These are phyloP conservation scores for Brachionus angularis DNA, from an alignment of 1,140 invertebrate genomes.

Conservation along the genomic window DNA sequence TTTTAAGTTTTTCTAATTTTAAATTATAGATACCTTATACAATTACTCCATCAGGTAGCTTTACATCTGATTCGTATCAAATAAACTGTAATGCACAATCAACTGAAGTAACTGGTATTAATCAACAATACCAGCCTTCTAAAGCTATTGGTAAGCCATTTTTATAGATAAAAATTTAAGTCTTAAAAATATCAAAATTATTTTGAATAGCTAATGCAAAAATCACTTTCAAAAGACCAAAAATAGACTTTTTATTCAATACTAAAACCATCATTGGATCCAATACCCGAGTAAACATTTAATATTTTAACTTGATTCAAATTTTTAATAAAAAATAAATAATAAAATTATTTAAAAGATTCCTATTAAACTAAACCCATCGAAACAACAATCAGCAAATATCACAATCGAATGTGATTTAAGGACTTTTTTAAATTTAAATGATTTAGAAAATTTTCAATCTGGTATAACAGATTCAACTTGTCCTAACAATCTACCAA, in stretches of 20 bases:
- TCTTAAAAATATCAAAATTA: not conserved
- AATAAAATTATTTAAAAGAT: not conserved
- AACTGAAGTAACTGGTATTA: not conserved
- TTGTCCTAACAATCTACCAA: not conserved
- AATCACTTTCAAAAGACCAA: too few species aligned
- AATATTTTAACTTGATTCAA: not conserved
- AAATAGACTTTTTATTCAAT: not conserved
- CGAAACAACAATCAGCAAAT: not conserved
- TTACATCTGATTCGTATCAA: too few species aligned
- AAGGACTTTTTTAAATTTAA: not conserved
- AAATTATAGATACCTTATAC: too few species aligned
- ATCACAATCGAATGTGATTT: not conserved
- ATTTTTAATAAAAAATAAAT: not conserved
- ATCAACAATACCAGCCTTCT: not conserved
- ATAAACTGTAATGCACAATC: not conserved
- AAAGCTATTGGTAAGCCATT: not conserved
- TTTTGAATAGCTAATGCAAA: too few species aligned
- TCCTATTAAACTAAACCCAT: slow-evolving; percentile 1
- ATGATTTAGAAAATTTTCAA: not conserved
- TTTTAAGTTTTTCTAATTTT: too few species aligned
- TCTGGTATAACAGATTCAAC: not conserved
- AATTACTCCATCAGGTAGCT: too few species aligned
- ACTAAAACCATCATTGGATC: not conserved
- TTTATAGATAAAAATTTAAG: not conserved
- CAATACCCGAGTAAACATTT: not conserved